Conservation (phyloP, 2,113 vertebrate genomes). For the Pardalotus punctatus region DNA sequence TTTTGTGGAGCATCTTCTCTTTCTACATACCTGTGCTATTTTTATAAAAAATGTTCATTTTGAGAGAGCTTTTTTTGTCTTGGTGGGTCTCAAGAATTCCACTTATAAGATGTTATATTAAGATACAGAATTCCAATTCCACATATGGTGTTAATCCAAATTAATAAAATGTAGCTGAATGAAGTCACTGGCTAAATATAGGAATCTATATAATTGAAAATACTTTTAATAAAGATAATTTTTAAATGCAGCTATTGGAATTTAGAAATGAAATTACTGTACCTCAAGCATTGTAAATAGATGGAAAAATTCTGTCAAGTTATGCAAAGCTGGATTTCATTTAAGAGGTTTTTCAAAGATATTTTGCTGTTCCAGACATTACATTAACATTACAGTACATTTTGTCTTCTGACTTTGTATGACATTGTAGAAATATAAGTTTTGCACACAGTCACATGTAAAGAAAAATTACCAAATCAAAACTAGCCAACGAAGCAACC, state of each 20-base stretch:
- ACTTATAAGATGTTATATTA: neutral
- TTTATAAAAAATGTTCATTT: neutral
- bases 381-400: neutral
- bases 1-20: neutral
- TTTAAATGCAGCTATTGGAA: neutral
- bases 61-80: neutral
- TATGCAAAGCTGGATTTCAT: neutral
- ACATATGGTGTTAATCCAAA: neutral
- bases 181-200: neutral
- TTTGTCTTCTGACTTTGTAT: neutral
- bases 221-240: neutral
- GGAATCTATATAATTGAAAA: neutral
- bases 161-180: neutral
- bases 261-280: neutral
- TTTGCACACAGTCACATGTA: neutral
- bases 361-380: neutral
- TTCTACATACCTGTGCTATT: neutral
- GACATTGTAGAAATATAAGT: neutral
- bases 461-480: neutral
- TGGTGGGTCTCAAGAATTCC: neutral
- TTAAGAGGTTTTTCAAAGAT: neutral
- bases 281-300: neutral
- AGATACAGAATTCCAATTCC: slow-evolving; percentile 2
- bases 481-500: rapidly evolving
- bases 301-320: neutral